Evolutionary conservation across 2,888 invertebrate genomes (phyloP).

Genomic region (Dromius quadrimaculatus): DNA sequence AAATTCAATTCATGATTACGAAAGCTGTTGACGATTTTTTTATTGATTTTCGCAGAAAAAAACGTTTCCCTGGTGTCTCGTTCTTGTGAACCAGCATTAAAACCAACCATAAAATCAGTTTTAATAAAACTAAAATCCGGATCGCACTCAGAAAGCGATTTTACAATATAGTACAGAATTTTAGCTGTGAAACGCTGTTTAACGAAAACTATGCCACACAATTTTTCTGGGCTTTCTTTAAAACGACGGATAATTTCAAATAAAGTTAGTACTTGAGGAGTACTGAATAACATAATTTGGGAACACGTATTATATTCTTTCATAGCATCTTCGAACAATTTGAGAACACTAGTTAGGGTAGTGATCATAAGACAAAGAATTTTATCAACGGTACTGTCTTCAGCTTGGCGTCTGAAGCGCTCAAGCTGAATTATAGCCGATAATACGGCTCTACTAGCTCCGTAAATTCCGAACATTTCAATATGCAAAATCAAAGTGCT

Average conservation of each 20-base stretch:
- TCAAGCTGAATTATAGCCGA: slow-evolving; percentile 75
- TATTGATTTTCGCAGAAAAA: slow-evolving; percentile 68
- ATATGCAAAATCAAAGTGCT: slow-evolving; percentile 65
- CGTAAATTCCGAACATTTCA: slow-evolving; percentile 70
- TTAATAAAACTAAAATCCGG: slow-evolving; percentile 71
- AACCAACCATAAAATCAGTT: slow-evolving; percentile 82
- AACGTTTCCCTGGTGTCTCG: slow-evolving; percentile 68
- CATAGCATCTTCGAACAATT: slow-evolving; percentile 70
- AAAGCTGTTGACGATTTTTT: slow-evolving; percentile 70
- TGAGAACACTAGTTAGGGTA: slow-evolving; percentile 67
- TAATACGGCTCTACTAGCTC: slow-evolving; percentile 72
- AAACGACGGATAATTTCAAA: slow-evolving; percentile 73
- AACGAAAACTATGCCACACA: slow-evolving; percentile 81
- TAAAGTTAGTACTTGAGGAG: slow-evolving; percentile 74
- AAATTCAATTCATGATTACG: slow-evolving; percentile 73
- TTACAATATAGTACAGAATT: slow-evolving; percentile 77
- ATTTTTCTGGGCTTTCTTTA: slow-evolving; percentile 67
- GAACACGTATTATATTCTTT: slow-evolving; percentile 62
- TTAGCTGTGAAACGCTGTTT: slow-evolving; percentile 81
- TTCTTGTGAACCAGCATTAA: slow-evolving; percentile 71
- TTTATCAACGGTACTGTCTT: slow-evolving; percentile 64
- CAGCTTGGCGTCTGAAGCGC: slow-evolving; percentile 69
- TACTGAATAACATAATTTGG: slow-evolving; percentile 72
- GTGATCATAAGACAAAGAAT: slow-evolving; percentile 64
- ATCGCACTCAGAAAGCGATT: slow-evolving; percentile 67